A percentile compares a stretch with the other conserved stretches of the same genome.
These are phyloP conservation scores for Brachyptera risi DNA, from an alignment of 2,888 invertebrate genomes.

Conservation along the genomic window DNA sequence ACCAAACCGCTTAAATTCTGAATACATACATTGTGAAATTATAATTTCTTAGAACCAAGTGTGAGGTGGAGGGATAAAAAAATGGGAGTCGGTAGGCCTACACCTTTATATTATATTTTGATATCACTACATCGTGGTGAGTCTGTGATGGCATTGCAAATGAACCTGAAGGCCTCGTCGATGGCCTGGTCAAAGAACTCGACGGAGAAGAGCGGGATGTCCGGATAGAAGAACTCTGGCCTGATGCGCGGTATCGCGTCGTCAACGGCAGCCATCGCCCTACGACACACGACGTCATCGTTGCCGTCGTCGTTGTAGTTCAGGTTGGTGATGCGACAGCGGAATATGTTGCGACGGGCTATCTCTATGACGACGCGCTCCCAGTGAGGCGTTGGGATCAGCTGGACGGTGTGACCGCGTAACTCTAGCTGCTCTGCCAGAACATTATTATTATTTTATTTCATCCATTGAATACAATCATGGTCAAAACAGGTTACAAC, in stretches of 20 bases:
- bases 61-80: too few relatives aligned
- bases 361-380: conserved; percentile 41
- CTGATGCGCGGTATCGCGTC: conserved; percentile 36
- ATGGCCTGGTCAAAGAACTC: neutral
- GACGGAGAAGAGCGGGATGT: neutral
- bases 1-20: too few relatives aligned
- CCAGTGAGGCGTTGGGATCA: conserved; percentile 38
- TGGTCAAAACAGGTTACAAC: too few relatives aligned
- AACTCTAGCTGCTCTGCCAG: conserved; percentile 28
- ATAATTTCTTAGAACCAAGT: too few relatives aligned
- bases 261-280: conserved; percentile 37
- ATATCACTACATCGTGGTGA: neutral
- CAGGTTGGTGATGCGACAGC: conserved; percentile 41
- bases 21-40: too few relatives aligned
- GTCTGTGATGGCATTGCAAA: neutral
- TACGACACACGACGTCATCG: conserved; percentile 39
- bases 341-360: conserved; percentile 39
- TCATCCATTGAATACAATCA: too few relatives aligned
- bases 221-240: conserved; percentile 4
- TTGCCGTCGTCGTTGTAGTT: conserved; percentile 40
- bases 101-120: neutral
- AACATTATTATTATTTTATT: too few relatives aligned
- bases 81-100: neutral
- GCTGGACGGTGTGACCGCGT: conserved; percentile 38
- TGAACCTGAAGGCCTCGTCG: neutral